Evolutionary conservation across 2,888 invertebrate genomes (phyloP).

Genomic region (Lasius platythorax): DNA sequence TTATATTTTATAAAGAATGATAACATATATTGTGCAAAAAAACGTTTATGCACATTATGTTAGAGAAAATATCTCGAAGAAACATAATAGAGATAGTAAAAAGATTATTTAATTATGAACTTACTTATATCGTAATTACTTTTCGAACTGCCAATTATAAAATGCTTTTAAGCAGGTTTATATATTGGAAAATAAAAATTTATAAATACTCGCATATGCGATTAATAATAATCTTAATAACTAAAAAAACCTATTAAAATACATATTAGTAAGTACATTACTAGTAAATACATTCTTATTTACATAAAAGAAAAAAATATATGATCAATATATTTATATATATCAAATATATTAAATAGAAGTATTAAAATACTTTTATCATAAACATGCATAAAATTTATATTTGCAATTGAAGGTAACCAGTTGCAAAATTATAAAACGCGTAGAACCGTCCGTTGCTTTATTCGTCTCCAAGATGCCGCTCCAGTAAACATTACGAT

Average conservation of each 20-base stretch:
- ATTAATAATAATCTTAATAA: not conserved
- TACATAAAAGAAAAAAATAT: not conserved
- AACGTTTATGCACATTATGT: not conserved
- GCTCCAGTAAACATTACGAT: not conserved
- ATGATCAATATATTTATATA: conserved; percentile 2
- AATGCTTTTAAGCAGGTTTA: not conserved
- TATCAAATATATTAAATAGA: not conserved
- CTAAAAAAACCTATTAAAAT: not conserved
- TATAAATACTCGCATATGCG: not conserved
- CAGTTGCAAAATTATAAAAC: not conserved
- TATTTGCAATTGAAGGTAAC: conserved; percentile 37
- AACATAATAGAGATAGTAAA: not conserved
- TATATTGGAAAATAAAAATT: not conserved
- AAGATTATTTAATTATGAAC: not conserved
- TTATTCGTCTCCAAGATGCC: not conserved
- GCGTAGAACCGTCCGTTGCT: not conserved
- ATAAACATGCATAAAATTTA: conserved; percentile 6
- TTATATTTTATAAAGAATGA: not conserved
- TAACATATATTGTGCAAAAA: not conserved
- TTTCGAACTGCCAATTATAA: not conserved
- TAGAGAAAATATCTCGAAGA: not conserved
- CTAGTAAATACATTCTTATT: not conserved
- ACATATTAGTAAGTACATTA: not conserved
- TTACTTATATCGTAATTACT: not conserved
- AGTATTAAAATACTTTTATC: not conserved